A percentile compares a stretch with the other conserved stretches of the same genome.
These are phyloP conservation scores for Octomys mimax DNA, from an alignment of 2,797 vertebrate species.

Conservation along the genomic window DNA sequence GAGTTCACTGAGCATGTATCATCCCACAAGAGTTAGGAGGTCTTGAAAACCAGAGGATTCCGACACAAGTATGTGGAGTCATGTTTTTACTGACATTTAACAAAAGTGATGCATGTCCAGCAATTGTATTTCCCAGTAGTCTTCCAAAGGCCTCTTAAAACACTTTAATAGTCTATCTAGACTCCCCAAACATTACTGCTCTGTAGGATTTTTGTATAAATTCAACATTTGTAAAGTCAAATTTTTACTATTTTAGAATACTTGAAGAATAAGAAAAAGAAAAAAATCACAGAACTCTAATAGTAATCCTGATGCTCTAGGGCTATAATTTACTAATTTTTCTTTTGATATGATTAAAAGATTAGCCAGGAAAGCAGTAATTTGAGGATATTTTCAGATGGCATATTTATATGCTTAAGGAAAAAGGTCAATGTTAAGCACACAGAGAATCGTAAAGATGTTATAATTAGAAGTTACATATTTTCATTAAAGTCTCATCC, in stretches of 20 bases:
- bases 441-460: neutral
- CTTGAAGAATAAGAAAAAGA: neutral
- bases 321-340: neutral
- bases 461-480: neutral
- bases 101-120: neutral
- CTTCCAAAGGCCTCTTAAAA: neutral
- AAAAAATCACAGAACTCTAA: neutral
- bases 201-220: neutral
- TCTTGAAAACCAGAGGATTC: neutral
- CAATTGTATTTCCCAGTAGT: neutral
- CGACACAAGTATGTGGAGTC: neutral
- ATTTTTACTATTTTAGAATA: neutral
- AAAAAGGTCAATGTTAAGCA: slow-evolving; percentile 54
- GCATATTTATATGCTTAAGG: slow-evolving; percentile 15
- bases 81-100: neutral
- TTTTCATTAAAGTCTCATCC: slow-evolving; percentile 33
- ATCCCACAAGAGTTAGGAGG: neutral
- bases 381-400: slow-evolving; percentile 27
- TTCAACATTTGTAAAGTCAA: neutral
- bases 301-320: slow-evolving; percentile 5
- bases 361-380: slow-evolving; percentile 2
- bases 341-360: neutral
- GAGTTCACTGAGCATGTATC: neutral
- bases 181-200: neutral
- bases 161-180: neutral